These are phyloP conservation scores for Quadroppia sp. DNA, from an alignment of 2,888 invertebrate species.

Conservation along the genomic window DNA sequence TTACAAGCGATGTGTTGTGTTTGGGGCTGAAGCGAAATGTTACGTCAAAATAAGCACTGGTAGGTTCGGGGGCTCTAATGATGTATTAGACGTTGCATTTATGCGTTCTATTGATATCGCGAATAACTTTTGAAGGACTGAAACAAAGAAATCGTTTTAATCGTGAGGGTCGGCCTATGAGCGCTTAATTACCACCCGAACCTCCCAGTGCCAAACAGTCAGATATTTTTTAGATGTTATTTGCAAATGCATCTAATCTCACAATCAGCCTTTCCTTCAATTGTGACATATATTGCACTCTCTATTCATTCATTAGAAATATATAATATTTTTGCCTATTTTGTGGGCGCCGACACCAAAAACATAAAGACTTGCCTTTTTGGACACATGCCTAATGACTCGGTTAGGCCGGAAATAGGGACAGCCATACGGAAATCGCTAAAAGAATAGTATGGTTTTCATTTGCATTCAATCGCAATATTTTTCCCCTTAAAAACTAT, in stretches of 20 bases:
- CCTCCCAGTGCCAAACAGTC: slow-evolving; percentile 22
- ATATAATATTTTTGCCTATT: slow-evolving; percentile 1
- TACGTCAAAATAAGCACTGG: slow-evolving; percentile 18
- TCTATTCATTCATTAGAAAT: slow-evolving; percentile 4
- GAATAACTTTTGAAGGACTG: slow-evolving; percentile 13
- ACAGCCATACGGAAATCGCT: slow-evolving; percentile 21
- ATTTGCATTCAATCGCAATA: slow-evolving; percentile 1
- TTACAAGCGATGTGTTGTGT: slow-evolving; percentile 20
- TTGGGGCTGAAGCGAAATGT: background rate
- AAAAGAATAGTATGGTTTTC: background rate
- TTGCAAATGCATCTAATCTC: slow-evolving; percentile 7
- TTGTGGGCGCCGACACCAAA: slow-evolving; percentile 17
- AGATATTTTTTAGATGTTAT: background rate
- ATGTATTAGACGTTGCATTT: slow-evolving; percentile 31
- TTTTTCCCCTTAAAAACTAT: slow-evolving; percentile 4
- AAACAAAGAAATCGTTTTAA: slow-evolving; percentile 34
- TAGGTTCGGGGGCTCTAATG: slow-evolving; percentile 7
- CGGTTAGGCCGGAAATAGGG: slow-evolving; percentile 37
- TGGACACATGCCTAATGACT: slow-evolving; percentile 39
- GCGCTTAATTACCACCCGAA: slow-evolving; percentile 38
- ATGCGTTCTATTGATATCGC: slow-evolving; percentile 22
- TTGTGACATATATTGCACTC: slow-evolving; percentile 20
- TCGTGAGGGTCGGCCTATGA: slow-evolving; percentile 25
- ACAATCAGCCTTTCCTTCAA: slow-evolving; percentile 27
- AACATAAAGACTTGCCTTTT: slow-evolving; percentile 31